Base-by-base conservation (phyloP, 2,113 vertebrate species). In the Pterophyllum scalare region DNA sequence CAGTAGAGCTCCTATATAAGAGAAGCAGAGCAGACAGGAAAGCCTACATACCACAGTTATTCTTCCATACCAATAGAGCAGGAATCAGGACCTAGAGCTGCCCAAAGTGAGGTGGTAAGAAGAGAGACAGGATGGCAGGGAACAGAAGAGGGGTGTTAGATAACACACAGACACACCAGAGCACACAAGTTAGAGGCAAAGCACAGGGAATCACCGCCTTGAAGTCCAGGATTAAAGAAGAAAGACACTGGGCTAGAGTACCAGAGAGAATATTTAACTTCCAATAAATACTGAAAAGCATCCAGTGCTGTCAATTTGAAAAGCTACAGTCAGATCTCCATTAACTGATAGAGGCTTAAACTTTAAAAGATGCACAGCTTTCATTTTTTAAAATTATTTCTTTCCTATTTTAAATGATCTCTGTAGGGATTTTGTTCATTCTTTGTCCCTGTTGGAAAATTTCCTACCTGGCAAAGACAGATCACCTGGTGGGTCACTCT, bases 51-150 rank as follows among this genome's bases (percentile, higher is more conserved):
- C 97, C 97, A 94, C 91, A 87, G 92, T 98, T 96, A 99, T 87
- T 99, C 98, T 95, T 98, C 97, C 96, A 97, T 96, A 95, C 97
- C 97, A 95, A 98, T 95, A 95, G 97, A 98, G 95, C 97, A 97
- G 96, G 97, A 95, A 92, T 98, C 97, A 2, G 97, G 97, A 94
- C 97, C 97, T 92, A 97, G 95, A 92, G 97, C 98, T 99, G 97
- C 88, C 93, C 95, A 91, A 82, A 88, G 87, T 79, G 93, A 91
- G 77, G 72, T 6, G 35, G 83, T 26, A 80, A 4, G 62, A 60
- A 94, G 77, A 94, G 77, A 84, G 87, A 91, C 82, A 92, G 78
- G 93, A 93, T 33, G 88, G 94, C 59, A 93, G 93, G 96, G 94
- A 96, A 94, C 84, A 93, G 90, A 88, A 78, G 59, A 92, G 88